phyloP scores from a whole-genome alignment of 2,888 invertebrate species.

The Eueremaeus valkanovi region DNA sequence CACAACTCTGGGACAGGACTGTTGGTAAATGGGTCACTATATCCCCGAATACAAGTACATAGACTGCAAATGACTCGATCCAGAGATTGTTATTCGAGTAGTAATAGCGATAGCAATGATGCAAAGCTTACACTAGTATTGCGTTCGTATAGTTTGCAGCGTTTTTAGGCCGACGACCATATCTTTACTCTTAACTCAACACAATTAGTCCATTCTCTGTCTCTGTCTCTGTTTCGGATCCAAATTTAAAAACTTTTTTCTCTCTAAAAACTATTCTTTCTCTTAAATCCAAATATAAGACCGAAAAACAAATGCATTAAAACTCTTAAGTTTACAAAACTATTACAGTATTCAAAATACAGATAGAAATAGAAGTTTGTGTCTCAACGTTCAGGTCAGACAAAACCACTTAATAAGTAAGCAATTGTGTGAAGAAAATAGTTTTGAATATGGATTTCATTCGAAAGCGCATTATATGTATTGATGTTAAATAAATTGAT shows the following conservation, averaged over 20 bases:
- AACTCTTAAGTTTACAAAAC: not conserved
- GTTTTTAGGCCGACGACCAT: constrained; percentile 25
- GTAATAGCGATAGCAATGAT: not conserved
- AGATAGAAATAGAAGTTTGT: not conserved
- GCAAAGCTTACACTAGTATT: not conserved
- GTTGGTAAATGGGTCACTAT: constrained; percentile 18
- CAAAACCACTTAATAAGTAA: too few species aligned
- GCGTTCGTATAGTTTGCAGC: too few species aligned
- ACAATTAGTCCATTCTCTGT: not conserved
- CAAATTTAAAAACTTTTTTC: not conserved
- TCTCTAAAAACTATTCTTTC: not conserved
- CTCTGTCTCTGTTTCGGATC: not conserved
- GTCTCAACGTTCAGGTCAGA: too few species aligned
- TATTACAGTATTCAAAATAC: not conserved
- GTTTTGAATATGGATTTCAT: too few species aligned
- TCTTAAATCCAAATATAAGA: not conserved
- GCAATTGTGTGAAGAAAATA: too few species aligned
- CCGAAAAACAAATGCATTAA: not conserved
- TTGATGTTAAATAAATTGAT: too few species aligned
- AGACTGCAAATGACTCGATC: not conserved
- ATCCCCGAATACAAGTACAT: not conserved
- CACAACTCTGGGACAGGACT: too few species aligned
- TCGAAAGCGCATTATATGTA: too few species aligned
- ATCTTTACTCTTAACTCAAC: not conserved
- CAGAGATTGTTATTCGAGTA: not conserved